Evolutionary conservation across 1,140 invertebrate genomes (phyloP).

Genomic region (Drosophila virilis): DNA sequence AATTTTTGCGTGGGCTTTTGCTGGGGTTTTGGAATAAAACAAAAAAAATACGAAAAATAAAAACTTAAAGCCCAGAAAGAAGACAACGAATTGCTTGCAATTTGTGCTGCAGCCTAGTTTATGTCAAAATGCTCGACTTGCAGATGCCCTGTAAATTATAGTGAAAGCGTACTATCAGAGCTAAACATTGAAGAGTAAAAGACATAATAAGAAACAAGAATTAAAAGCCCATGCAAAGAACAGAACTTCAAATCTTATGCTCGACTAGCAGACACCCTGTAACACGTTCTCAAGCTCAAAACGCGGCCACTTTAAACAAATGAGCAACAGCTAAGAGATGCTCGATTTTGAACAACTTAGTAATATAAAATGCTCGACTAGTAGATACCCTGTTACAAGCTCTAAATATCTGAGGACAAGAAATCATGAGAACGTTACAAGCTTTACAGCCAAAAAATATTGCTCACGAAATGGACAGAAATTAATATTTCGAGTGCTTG

Average conservation of each 20-base stretch:
- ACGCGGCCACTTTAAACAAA: no score
- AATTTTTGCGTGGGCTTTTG: conserved; percentile 24
- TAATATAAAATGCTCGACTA: background rate
- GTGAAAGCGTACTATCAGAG: no score
- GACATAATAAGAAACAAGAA: background rate
- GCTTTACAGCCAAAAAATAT: no score
- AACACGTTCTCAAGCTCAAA: background rate
- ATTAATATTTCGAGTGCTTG: background rate
- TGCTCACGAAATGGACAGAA: no score
- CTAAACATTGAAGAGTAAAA: background rate
- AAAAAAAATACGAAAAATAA: background rate
- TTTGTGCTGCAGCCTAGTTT: no score
- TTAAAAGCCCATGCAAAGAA: no score
- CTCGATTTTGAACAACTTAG: no score
- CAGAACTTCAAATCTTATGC: background rate
- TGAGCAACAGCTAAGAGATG: no score
- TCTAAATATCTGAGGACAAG: no score
- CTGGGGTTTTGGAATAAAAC: background rate
- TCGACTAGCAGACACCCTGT: background rate
- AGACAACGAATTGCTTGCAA: no score
- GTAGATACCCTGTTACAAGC: background rate
- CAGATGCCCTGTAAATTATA: background rate
- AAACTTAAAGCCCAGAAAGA: background rate
- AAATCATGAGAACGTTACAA: no score
- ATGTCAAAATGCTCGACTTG: background rate